A percentile compares a stretch with the other conserved stretches of the same genome.
Evolutionary conservation across 2,113 vertebrate species (phyloP).

Genomic region (Colistium nudipinnis): DNA sequence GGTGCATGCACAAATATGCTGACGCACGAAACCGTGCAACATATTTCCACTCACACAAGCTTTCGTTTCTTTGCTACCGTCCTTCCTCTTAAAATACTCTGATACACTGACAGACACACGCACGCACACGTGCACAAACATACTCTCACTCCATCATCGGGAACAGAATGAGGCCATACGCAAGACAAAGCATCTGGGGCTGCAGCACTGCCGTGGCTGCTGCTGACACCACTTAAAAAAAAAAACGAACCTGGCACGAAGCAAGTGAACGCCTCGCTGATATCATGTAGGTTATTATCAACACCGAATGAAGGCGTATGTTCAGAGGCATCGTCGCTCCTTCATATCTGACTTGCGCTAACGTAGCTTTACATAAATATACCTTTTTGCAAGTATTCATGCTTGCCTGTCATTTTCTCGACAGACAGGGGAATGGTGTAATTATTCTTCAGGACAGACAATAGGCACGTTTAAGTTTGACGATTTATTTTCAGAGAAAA

Average conservation of each 20-base stretch:
- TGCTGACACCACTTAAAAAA: constrained; percentile 35
- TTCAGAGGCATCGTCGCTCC: not conserved
- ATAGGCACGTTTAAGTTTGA: not conserved
- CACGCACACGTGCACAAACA: constrained; percentile 11
- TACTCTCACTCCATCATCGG: constrained; percentile 42
- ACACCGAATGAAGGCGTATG: not conserved
- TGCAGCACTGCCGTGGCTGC: constrained; percentile 16
- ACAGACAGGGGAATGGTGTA: not conserved
- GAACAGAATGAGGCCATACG: constrained; percentile 63
- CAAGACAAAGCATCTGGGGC: constrained; percentile 28
- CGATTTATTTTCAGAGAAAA: not conserved
- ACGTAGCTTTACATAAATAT: not conserved
- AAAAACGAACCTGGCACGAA: constrained; percentile 11
- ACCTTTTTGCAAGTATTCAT: too few relatives aligned
- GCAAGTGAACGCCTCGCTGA: constrained; percentile 1
- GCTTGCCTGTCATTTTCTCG: not conserved
- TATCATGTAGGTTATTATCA: constrained; percentile 14
- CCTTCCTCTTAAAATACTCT: not conserved
- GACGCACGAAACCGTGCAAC: constrained; percentile 16
- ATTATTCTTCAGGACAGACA: not conserved
- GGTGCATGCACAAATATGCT: constrained; percentile 30
- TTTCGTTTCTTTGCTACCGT: not conserved
- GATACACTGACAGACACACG: constrained; percentile 2
- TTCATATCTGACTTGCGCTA: not conserved
- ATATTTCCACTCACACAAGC: not conserved